These are phyloP conservation scores for Hirtodrosophila histrioides DNA, from an alignment of 2,888 invertebrate genomes.

Conservation along the genomic window DNA sequence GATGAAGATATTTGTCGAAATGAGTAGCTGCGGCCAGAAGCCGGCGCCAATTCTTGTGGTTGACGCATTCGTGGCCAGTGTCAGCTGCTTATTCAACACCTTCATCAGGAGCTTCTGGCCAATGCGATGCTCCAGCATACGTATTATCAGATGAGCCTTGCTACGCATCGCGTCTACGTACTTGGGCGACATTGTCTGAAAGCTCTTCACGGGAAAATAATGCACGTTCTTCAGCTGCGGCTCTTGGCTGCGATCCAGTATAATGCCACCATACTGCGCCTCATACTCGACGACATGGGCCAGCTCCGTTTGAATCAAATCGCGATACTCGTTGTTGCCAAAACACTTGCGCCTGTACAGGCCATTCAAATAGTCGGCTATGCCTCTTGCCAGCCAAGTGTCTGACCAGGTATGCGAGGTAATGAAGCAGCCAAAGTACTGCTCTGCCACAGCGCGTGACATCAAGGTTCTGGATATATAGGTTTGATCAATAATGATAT, in stretches of 20 bases:
- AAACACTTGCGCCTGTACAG: conserved; percentile 98
- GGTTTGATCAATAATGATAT: conserved; percentile 96
- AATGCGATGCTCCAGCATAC: conserved; percentile 98
- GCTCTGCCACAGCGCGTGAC: conserved; percentile 98
- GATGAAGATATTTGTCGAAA: conserved; percentile 95
- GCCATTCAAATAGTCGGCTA: conserved; percentile 95
- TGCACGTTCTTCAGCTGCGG: too few relatives aligned
- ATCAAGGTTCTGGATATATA: conserved; percentile 94
- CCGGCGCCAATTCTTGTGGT: conserved; percentile 94
- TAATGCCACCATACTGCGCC: conserved; percentile 93
- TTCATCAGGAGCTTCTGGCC: conserved; percentile 97
- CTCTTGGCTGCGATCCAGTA: conserved; percentile 95
- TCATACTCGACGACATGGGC: conserved; percentile 91
- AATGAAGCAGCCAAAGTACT: conserved; percentile 99
- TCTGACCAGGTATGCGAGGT: conserved; percentile 99
- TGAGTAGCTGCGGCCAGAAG: conserved; percentile 94
- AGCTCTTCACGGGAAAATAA: too few relatives aligned
- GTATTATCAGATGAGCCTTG: too few relatives aligned
- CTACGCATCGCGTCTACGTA: too few relatives aligned
- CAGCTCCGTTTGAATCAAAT: conserved; percentile 85
- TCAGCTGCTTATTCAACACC: conserved; percentile 98
- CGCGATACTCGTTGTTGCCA: conserved; percentile 98
- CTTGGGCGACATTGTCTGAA: too few relatives aligned
- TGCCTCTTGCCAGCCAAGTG: conserved; percentile 97
- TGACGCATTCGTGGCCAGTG: conserved; percentile 95